These are phyloP conservation scores for Pyrochroa serraticornis DNA, from an alignment of 2,888 invertebrate genomes.

Conservation along the genomic window DNA sequence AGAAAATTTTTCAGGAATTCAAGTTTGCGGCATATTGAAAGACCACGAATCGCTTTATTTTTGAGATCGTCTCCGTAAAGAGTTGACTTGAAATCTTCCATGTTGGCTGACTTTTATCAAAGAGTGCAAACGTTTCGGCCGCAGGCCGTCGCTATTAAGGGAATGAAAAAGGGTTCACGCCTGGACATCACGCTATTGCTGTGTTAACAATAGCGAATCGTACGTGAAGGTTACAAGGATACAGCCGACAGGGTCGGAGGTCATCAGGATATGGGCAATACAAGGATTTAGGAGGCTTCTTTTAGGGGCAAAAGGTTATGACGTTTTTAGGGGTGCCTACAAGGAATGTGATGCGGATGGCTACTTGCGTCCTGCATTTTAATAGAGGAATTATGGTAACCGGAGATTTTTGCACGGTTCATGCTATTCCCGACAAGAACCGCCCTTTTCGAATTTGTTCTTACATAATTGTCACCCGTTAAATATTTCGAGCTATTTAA, in stretches of 20 bases:
- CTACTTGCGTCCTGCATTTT: conserved; percentile 43
- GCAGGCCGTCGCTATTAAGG: conserved; percentile 4
- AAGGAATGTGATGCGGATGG: conserved; percentile 36
- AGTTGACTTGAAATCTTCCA: neutral
- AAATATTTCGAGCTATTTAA: no score
- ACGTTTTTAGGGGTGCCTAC: conserved; percentile 41
- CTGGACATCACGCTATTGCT: conserved; percentile 18
- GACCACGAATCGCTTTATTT: no score
- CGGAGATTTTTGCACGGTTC: conserved; percentile 17
- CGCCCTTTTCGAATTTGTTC: neutral
- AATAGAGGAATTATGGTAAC: conserved; percentile 39
- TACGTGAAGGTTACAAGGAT: conserved; percentile 42
- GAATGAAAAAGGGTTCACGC: conserved; percentile 21
- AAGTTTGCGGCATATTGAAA: no score
- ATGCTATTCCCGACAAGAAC: conserved; percentile 1
- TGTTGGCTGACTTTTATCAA: conserved; percentile 13
- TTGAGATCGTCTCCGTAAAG: neutral
- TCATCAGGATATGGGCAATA: conserved; percentile 46
- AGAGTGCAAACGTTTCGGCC: conserved; percentile 16
- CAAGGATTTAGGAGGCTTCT: conserved; percentile 43
- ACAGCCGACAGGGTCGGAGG: conserved; percentile 34
- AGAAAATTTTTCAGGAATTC: no score
- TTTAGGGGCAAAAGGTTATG: conserved; percentile 43
- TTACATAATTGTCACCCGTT: neutral
- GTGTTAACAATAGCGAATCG: conserved; percentile 37